phyloP scores from a whole-genome alignment of 2,797 vertebrate genomes.

The Falco berigora region DNA sequence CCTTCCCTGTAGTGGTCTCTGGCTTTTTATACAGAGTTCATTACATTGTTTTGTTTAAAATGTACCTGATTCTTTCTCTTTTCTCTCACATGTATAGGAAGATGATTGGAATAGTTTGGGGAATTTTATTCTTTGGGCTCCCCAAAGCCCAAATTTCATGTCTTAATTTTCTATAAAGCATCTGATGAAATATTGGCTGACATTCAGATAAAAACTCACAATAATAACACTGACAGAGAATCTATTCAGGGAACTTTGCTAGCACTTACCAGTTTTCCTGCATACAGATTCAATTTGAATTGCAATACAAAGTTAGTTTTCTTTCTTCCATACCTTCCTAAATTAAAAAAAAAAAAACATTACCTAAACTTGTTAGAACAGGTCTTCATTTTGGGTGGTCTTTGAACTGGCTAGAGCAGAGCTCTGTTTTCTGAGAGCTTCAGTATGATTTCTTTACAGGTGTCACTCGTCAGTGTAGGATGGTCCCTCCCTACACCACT shows the following conservation, averaged over 20 bases:
- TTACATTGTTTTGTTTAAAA: neutral
- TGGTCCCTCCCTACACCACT: neutral
- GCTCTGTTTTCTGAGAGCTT: neutral
- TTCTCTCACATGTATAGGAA: neutral
- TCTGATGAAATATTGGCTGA: neutral
- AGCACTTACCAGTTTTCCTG: neutral
- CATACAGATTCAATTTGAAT: neutral
- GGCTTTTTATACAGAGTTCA: neutral
- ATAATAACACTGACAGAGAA: neutral
- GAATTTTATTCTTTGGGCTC: neutral
- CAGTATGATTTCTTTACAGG: neutral
- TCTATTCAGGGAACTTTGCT: neutral
- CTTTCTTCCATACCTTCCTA: neutral
- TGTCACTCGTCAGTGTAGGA: neutral
- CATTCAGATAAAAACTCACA: neutral
- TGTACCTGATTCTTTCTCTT: neutral
- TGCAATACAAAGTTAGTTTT: neutral
- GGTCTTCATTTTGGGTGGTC: neutral
- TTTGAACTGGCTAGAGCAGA: neutral
- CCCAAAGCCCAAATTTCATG: neutral
- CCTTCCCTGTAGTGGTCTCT: neutral
- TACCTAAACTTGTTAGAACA: neutral
- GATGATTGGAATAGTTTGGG: neutral
- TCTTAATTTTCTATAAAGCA: neutral
- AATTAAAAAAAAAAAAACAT: neutral